Evolutionary conservation across 1,140 invertebrate genomes (phyloP), one percentile per base, ranked within the genome.

Genomic region (Aplysia californica): DNA sequence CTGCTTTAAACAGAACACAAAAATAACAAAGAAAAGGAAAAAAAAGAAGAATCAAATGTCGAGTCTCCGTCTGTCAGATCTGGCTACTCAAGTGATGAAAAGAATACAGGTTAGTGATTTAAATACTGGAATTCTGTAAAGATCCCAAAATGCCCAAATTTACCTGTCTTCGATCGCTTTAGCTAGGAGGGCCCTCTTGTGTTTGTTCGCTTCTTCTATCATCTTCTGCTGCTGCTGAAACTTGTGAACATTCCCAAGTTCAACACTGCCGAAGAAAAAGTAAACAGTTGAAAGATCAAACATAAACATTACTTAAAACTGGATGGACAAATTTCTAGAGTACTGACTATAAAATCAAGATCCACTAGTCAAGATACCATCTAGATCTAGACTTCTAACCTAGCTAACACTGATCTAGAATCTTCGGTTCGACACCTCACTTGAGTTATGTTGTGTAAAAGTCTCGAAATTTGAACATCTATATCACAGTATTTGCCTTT

Each of bases 151-250:
- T n/a, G n/a, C n/a, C n/a, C n/a, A 31, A 33, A 29, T 85, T 83
- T 84, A 94, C 92, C 93, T 93, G 86, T 94, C 93, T 75, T 92
- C 92, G 29, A 95, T 91, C 38, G 94, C 94, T 88, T 94, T 93
- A 21, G 93, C 88, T 2, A 95, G 89, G 84, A 95, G 90, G 84
- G 93, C 92, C 85, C 94, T 94, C 77, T 93, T 92, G 78, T 93
- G 92, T 82, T 93, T 93, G 89, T 95, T 95, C 80, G 94, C 93
- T 87, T 95, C 94, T 84, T 95, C 93, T 81, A 95, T 94, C 70
- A 93, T 84, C 84, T 93, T 94, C 81, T 94, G 94, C 78, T 93
- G 91, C 35, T 92, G 85, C 86, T 94, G 92, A 80, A 95, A 93
- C 77, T 93, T 92, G 78, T 93, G 91, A 26, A 95, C 74, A 33